Evolutionary conservation across 2,888 invertebrate genomes (phyloP).

Genomic region (Acanthopleura granulata): DNA sequence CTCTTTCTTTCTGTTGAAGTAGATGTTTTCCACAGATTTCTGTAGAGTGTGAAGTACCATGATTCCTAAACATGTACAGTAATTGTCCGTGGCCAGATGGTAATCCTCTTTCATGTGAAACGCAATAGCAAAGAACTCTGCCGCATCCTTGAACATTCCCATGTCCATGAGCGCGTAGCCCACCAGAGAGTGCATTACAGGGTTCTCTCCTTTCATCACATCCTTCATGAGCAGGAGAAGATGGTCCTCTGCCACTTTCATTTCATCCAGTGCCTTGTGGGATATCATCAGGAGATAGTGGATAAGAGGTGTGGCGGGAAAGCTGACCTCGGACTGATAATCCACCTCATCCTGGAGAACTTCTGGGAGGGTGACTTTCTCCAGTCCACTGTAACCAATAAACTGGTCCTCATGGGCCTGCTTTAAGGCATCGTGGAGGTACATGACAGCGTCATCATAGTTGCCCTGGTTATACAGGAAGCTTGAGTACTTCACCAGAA

Average conservation of each 20-base stretch:
- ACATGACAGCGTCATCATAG: conserved; percentile 58
- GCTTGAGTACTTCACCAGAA: conserved; percentile 65
- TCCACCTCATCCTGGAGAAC: conserved; percentile 65
- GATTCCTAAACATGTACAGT: conserved; percentile 56
- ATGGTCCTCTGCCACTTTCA: conserved; percentile 53
- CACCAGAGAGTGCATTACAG: conserved; percentile 58
- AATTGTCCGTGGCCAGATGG: conserved; percentile 58
- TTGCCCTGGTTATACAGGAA: conserved; percentile 64
- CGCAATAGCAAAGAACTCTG: conserved; percentile 56
- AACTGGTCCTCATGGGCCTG: conserved; percentile 34
- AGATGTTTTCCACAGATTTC: conserved; percentile 46
- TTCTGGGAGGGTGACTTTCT: conserved; percentile 66
- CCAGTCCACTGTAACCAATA: conserved; percentile 60
- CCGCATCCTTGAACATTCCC: conserved; percentile 60
- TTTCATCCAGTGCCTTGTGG: conserved; percentile 53
- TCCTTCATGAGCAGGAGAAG: conserved; percentile 54
- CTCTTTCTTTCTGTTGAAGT: conserved; percentile 5
- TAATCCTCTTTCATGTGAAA: conserved; percentile 54
- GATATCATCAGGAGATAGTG: conserved; percentile 64
- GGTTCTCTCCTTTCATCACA: conserved; percentile 50
- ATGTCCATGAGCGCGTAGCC: conserved; percentile 66
- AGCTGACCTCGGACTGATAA: conserved; percentile 62
- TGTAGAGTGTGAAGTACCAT: conserved; percentile 40
- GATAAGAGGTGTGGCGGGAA: conserved; percentile 58
- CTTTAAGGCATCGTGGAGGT: conserved; percentile 55